Base-by-base conservation (phyloP, 2,113 vertebrate genomes). In the Upupa epops region DNA sequence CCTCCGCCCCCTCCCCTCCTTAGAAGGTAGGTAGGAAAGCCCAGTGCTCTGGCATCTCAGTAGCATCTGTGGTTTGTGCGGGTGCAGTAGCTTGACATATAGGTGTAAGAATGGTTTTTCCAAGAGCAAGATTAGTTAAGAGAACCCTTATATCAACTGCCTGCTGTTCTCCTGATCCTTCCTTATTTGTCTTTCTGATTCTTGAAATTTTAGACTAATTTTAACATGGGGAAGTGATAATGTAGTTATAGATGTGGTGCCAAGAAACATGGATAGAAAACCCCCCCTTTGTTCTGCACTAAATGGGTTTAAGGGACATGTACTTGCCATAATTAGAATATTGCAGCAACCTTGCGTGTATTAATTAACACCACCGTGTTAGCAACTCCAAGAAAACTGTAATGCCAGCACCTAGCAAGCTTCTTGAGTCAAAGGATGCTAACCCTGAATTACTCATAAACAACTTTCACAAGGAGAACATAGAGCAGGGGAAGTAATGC, bases 341-440 rank as follows among this genome's bases (percentile, higher is more conserved):
- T 79, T 91, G 78, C 55, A 93, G 63, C 66, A 87, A 71, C 32
- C 46, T 92, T 58, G 29, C 28, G 73, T 79, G 54, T 72, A 78
- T 89, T 93, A 93, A 94, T 95, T 92, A 93, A 51, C 31, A 42
- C 54, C 59, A 63, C 59, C 55, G 93, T 71, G 88, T 94, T 76
- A 93, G 42, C 82, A 76, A 29, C 64, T 89, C 59, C 76, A 72
- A 83, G 54, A 34, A 83, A 93, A 76, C 59, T 80, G 65, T 92
- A 92, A 77, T 77, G 78, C 79, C 72, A 83, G 55, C 68, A 80
- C 48, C 63, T 76, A 79, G 85, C 51, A 36, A 92, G 68, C 63
- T 85, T 28, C 51, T 85, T 59, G 55, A 91, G 64, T 86, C 63
- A 83, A 90, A 89, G 78, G 18, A 42, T 91, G 48, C 46, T 94